Base-by-base conservation (phyloP, 2,113 vertebrate species). In the Salminus brasiliensis region DNA sequence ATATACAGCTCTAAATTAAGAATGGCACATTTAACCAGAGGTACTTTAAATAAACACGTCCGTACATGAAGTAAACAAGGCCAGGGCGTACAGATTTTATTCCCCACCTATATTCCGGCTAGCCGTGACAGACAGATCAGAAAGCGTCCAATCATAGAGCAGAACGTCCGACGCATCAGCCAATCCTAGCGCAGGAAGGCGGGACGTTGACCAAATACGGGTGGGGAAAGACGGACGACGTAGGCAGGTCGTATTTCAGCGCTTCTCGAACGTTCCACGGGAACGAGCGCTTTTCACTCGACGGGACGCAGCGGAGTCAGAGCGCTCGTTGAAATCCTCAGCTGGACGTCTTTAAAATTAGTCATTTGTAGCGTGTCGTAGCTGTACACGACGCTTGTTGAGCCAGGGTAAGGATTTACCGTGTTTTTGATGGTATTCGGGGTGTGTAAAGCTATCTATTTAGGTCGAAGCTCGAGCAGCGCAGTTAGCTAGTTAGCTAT, bases 211-310 rank as follows among this genome's bases (percentile, higher is more conserved):
- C 47, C 0, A 5, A 66, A 76, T 34, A 2, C n/a, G 30, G 43
- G 45, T 66, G 23, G 30, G 15, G 53, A 53, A 39, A 13, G 25
- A n/a, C 1, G 0, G 7, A 55, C 23, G 52, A 2, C n/a, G 1
- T 11, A 11, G 52, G 10, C 13, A 11, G 52, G 10, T n/a, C 47
- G 18, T 27, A 0, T 11, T 0, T 0, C 12, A 9, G 30, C 0
- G 30, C 0, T 55, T 55, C 18, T n/a, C 18, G 67, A 78, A 71
- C 5, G 0, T 78, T 78, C 76, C 7, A 36, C 39, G 49, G n/a
- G 5, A 55, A 41, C 30, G 23, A 55, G 67, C 76, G 71, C 71
- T 78, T 78, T 78, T 25, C n/a, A 10, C n/a, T 8, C 5, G 30
- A 3, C 15, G 41, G 4, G 49, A 71, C 41, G 25, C 9, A 39